Conservation (phyloP, 2,113 vertebrate genomes). For the Hippocampus barbouri region DNA sequence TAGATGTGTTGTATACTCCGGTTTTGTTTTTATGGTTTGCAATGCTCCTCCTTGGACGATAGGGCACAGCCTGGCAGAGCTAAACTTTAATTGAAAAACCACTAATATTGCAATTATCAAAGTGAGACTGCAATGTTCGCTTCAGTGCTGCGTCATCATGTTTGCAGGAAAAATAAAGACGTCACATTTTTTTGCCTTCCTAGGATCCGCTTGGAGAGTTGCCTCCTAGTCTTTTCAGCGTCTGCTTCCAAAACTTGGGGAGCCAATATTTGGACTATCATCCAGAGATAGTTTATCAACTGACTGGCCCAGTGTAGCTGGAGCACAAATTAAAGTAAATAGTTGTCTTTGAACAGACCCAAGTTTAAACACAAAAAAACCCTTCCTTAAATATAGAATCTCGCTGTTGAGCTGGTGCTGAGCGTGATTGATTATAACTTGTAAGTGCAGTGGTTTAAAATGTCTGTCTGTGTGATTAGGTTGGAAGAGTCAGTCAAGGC, state of each 20-base stretch:
- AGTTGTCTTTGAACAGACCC: slow-evolving; percentile 59
- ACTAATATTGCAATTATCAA: slow-evolving; percentile 32
- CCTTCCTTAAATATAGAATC: slow-evolving; percentile 31
- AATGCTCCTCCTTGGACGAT: slow-evolving; percentile 16
- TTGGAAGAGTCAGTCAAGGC: slow-evolving; percentile 73
- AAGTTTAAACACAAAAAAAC: slow-evolving; percentile 49
- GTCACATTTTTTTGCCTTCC: slow-evolving; percentile 18
- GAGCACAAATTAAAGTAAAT: slow-evolving; percentile 57
- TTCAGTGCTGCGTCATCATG: slow-evolving; percentile 47
- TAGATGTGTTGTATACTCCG: background rate
- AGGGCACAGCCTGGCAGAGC: slow-evolving; percentile 25
- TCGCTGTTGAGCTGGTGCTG: slow-evolving; percentile 16
- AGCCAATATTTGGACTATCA: slow-evolving; percentile 60
- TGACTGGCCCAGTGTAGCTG: slow-evolving; percentile 38
- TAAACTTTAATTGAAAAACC: slow-evolving; percentile 21
- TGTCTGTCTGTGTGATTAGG: slow-evolving; percentile 71
- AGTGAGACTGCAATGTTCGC: slow-evolving; percentile 54
- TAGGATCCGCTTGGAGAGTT: slow-evolving; percentile 42
- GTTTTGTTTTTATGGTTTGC: background rate
- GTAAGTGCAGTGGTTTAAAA: slow-evolving; percentile 9
- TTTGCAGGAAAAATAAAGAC: slow-evolving; percentile 45
- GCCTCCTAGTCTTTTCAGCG: slow-evolving; percentile 41
- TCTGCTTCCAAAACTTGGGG: slow-evolving; percentile 38
- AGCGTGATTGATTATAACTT: slow-evolving; percentile 15
- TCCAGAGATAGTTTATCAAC: slow-evolving; percentile 64